These are phyloP conservation scores for Eilema caniola DNA, from an alignment of 2,888 invertebrate species.

Conservation along the genomic window DNA sequence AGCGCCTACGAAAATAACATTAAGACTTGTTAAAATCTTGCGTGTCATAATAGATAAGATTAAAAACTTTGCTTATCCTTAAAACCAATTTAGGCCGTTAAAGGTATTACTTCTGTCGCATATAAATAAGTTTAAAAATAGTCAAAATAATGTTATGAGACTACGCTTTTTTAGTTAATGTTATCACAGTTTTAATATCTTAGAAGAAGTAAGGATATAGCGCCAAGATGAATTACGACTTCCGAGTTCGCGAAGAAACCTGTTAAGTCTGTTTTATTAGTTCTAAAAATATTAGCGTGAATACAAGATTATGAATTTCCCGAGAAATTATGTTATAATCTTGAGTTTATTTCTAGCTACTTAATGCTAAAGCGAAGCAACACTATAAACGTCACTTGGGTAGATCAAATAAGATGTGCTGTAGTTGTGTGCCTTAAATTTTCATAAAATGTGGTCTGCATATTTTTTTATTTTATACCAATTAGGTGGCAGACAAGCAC, in stretches of 20 bases:
- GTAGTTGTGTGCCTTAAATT: neutral
- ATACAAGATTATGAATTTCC: conserved; percentile 16
- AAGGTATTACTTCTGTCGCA: conserved; percentile 4
- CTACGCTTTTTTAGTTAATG: conserved; percentile 33
- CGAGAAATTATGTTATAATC: neutral
- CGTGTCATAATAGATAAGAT: conserved; percentile 46
- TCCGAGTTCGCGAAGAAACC: conserved; percentile 11
- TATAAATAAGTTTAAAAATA: conserved; percentile 30
- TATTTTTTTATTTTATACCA: too few species aligned
- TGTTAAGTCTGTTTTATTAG: conserved; percentile 15
- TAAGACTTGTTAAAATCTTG: conserved; percentile 41
- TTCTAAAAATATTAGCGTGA: conserved; percentile 5
- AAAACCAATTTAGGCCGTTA: conserved; percentile 36
- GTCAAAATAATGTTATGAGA: conserved; percentile 17
- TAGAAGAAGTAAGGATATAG: conserved; percentile 13
- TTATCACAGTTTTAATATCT: conserved; percentile 34
- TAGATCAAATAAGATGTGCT: neutral
- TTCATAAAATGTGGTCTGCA: neutral
- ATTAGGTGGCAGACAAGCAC: too few species aligned
- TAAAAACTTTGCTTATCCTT: conserved; percentile 37
- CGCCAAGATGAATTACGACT: conserved; percentile 17
- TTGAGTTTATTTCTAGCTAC: neutral
- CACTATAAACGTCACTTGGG: neutral
- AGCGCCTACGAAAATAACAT: conserved; percentile 66
- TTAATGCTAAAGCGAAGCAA: neutral